Conservation (phyloP, 2,888 invertebrate genomes). For the Keiferia lycopersicella region DNA sequence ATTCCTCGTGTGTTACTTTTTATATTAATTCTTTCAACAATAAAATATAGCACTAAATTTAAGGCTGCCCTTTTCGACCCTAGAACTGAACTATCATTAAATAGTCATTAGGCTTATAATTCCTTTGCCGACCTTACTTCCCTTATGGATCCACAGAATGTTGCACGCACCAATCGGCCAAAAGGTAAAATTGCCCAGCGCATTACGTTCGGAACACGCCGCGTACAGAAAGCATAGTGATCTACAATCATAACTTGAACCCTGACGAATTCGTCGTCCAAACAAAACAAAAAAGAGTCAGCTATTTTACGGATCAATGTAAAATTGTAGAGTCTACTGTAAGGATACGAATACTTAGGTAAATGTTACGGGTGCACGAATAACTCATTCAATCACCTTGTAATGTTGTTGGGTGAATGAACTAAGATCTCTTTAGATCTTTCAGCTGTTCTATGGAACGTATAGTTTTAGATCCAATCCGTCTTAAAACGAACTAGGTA, state of each 20-base stretch:
- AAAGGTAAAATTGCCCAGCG: constrained; percentile 58
- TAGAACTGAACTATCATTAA: constrained; percentile 15
- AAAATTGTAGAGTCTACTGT: constrained; percentile 7
- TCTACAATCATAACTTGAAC: constrained; percentile 13
- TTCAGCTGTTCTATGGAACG: background rate
- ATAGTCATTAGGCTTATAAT: constrained; percentile 26
- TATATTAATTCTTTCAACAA: background rate
- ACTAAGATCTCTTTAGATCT: background rate
- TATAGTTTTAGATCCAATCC: too few relatives aligned
- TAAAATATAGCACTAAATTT: background rate
- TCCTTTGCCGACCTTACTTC: constrained; percentile 48
- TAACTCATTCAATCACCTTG: constrained; percentile 24
- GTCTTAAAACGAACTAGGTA: too few relatives aligned
- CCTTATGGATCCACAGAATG: constrained; percentile 38
- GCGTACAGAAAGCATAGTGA: constrained; percentile 24
- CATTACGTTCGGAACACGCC: constrained; percentile 43
- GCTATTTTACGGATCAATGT: background rate
- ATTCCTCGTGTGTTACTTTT: too few relatives aligned
- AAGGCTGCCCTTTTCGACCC: background rate
- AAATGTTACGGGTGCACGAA: constrained; percentile 24
- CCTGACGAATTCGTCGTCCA: background rate
- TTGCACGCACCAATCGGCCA: constrained; percentile 58
- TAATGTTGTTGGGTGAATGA: constrained; percentile 16
- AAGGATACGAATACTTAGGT: constrained; percentile 17
- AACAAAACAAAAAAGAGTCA: background rate